Evolutionary conservation across 2,113 vertebrate species (phyloP).

Genomic region (Ictalurus furcatus): DNA sequence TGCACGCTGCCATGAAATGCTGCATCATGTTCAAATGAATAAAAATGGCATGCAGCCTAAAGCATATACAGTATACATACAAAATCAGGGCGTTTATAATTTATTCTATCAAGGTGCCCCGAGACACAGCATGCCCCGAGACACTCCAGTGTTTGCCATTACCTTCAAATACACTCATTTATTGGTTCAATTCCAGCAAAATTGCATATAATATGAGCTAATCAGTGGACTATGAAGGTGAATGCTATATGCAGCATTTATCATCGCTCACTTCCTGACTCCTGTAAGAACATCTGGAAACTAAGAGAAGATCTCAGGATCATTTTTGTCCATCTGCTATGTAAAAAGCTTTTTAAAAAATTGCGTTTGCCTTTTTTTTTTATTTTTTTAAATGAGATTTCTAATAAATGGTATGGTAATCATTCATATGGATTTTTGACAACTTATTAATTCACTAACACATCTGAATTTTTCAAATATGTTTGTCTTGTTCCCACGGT

Average conservation of each 20-base stretch:
- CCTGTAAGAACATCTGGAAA: too few relatives aligned
- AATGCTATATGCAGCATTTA: too few relatives aligned
- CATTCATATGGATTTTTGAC: not conserved
- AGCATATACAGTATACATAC: not conserved
- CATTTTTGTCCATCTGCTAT: too few relatives aligned
- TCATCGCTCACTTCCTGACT: too few relatives aligned
- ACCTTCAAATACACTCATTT: not conserved
- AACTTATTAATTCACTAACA: not conserved
- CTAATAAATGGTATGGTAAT: not conserved
- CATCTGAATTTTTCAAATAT: not conserved
- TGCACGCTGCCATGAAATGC: not conserved
- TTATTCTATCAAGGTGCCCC: not conserved
- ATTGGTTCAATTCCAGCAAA: not conserved
- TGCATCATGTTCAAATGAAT: not conserved
- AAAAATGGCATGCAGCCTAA: not conserved
- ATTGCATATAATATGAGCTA: not conserved
- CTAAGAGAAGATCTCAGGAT: too few relatives aligned
- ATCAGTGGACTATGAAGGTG: too few relatives aligned
- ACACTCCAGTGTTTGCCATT: not conserved
- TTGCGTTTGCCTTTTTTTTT: too few relatives aligned
- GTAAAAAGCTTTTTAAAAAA: too few relatives aligned
- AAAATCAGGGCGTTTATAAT: not conserved
- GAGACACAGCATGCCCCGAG: not conserved
- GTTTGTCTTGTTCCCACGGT: not conserved
- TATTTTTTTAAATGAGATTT: not conserved